Evolutionary conservation across 1,140 invertebrate species (phyloP).

Genomic region (Drosophila nasuta): DNA sequence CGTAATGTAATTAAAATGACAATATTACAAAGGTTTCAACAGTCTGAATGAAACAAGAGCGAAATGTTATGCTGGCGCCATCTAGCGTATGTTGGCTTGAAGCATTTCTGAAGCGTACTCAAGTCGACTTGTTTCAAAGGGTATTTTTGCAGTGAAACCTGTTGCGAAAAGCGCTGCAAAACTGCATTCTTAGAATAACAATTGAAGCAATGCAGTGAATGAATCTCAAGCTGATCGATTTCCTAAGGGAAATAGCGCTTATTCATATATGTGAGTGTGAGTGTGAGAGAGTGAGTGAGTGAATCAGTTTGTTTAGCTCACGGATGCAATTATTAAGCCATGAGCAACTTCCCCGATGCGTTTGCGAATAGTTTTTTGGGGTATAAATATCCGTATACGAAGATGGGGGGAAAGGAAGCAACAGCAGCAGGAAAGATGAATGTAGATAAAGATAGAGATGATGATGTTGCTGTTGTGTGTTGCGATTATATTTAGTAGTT

Average conservation of each 20-base stretch:
- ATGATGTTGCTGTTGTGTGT: not conserved
- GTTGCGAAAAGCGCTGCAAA: not conserved
- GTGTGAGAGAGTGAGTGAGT: no score
- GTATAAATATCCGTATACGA: constrained; percentile 38
- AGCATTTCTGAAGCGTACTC: not conserved
- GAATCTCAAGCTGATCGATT: not conserved
- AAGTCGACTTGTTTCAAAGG: not conserved
- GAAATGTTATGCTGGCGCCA: not conserved
- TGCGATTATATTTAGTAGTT: not conserved
- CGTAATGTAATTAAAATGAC: no score
- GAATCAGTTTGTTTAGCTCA: constrained; percentile 1
- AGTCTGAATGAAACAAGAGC: not conserved
- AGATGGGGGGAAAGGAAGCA: constrained; percentile 5
- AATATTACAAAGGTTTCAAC: not conserved
- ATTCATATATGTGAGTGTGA: not conserved
- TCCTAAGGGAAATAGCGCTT: not conserved
- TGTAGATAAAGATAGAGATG: not conserved
- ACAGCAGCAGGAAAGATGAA: constrained; percentile 22
- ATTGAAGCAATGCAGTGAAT: not conserved
- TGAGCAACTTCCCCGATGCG: constrained; percentile 22
- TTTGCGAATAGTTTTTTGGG: constrained; percentile 10
- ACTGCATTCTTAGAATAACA: not conserved
- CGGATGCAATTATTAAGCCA: constrained; percentile 32
- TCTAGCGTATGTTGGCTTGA: not conserved
- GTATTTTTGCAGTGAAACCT: not conserved